Base-by-base conservation (phyloP, 2,113 vertebrate species). In the Tricholaema leucomelas region DNA sequence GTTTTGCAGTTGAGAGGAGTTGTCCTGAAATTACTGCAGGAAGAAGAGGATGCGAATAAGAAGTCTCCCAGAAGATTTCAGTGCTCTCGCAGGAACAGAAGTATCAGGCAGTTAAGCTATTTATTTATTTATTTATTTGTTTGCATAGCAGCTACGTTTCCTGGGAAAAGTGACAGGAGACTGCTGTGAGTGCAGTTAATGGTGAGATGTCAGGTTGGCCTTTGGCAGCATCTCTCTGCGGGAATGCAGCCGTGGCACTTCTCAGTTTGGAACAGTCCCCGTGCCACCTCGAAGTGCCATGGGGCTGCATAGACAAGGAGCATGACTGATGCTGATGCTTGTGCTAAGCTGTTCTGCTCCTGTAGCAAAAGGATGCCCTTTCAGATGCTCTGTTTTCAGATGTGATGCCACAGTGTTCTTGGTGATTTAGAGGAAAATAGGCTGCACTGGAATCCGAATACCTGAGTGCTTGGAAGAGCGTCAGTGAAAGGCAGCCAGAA, bases 51-150 rank as follows among this genome's bases (percentile, higher is more conserved):
- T 59, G 81, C 70, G 64, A 90, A 64, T 73, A 74, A 94, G 75
- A 56, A 63, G 3, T 19, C 52, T 93, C 91, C 78, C 48, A 85
- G 60, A 92, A 89, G 91, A 94, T 81, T 96, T 81, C 91, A 85
- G 65, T 92, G 60, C 81, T 85, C 55, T 94, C 85, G 87, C 33
- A 82, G 72, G 73, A 93, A 54, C 80, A 92, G 88, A 92, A 95
- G 91, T 85, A 77, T 74, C 81, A 91, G 79, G 42, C 87, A 38
- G 85, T 92, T 82, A 85, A 88, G 21, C 25, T 25, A 6, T 31
- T 24, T 20, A 23, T 16, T 23, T n/a, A 40, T n/a, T n/a, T 40
- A 40, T 40, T 40, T 40, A 40, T n/a, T 46, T 46, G 19, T 52
- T 67, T 65, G 33, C 61, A 3, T 91, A 91, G 92, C 88, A 92